Evolutionary conservation across 2,113 vertebrate species (phyloP).

Genomic region (Microtus montanus): DNA sequence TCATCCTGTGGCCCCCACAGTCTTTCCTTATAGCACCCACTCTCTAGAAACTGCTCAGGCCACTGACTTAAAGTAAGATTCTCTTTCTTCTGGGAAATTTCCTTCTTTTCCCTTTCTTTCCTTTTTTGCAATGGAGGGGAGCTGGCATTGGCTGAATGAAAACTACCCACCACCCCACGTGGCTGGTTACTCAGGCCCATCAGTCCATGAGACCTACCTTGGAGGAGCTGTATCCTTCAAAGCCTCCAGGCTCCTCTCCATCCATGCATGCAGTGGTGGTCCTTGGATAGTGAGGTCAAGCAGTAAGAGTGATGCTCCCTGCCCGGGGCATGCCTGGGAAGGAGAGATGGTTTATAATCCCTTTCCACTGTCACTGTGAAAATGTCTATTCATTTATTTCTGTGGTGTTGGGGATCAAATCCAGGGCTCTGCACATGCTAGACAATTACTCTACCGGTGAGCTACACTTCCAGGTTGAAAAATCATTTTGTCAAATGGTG

Average conservation of each 20-base stretch:
- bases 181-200: not conserved
- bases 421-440: too few species aligned
- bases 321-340: not conserved
- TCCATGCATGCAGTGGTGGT: not conserved
- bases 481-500: not conserved
- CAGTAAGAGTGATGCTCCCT: not conserved
- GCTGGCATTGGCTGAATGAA: not conserved
- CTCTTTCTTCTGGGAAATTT: slow-evolving; percentile 40
- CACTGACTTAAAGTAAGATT: not conserved
- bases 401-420: not conserved
- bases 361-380: not conserved
- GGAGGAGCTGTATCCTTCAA: not conserved
- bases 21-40: rapidly evolving
- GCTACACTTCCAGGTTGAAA: not conserved
- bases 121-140: not conserved
- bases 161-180: rapidly evolving
- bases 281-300: not conserved
- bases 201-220: not conserved
- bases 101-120: not conserved
- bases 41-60: not conserved
- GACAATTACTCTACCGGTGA: not conserved
- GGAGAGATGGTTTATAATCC: not conserved
- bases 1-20: not conserved
- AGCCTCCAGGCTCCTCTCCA: not conserved
- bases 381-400: not conserved